Conservation (phyloP, 2,888 invertebrate genomes). For the Dorcus hopei region DNA sequence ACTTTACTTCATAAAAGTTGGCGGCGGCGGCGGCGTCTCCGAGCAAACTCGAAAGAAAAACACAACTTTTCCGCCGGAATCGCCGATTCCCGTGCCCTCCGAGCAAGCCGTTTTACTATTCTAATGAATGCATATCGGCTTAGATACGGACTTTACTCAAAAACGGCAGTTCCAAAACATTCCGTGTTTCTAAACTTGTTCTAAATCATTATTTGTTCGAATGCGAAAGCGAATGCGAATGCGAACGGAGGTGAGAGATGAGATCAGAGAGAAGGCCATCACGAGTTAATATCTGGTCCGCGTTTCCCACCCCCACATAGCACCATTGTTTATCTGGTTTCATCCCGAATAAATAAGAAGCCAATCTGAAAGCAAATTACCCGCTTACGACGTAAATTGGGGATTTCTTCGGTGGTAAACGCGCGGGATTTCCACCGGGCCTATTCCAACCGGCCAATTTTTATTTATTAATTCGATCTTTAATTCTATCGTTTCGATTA, state of each 20-base stretch:
- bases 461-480: too few species aligned
- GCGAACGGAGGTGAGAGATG: too few species aligned
- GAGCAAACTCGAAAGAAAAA: slow-evolving; percentile 43
- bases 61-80: slow-evolving; percentile 40
- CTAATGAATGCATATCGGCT: slow-evolving; percentile 47
- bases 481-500: too few species aligned
- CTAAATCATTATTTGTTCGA: too few species aligned
- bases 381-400: slow-evolving; percentile 41
- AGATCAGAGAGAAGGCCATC: slow-evolving; percentile 26
- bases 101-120: slow-evolving; percentile 43
- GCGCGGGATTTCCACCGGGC: too few species aligned
- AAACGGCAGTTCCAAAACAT: slow-evolving; percentile 19
- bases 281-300: slow-evolving; percentile 29
- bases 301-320: not conserved
- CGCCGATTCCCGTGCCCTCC: slow-evolving; percentile 39
- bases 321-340: not conserved
- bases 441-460: too few species aligned
- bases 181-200: too few species aligned
- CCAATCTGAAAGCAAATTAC: slow-evolving; percentile 43
- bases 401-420: slow-evolving; percentile 23
- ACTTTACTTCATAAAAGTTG: slow-evolving; percentile 41
- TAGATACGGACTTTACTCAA: slow-evolving; percentile 29
- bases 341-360: slow-evolving; percentile 35
- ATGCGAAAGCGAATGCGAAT: too few species aligned
- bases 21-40: slow-evolving; percentile 25